Conservation (phyloP, 2,888 invertebrate species). For the Chirona hameri region DNA sequence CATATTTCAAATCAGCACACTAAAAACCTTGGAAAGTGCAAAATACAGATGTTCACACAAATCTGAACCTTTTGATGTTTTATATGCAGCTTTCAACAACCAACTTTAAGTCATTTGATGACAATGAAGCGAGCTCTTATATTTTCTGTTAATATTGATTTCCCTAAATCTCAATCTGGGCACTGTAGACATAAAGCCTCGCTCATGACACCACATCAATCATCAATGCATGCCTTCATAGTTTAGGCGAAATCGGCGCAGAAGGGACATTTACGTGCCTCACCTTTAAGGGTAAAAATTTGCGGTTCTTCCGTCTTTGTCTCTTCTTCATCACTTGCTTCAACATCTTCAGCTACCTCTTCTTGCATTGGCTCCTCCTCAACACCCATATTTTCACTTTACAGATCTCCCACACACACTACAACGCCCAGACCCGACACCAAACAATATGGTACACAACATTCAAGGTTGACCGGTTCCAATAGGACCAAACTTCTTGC, state of each 20-base stretch:
- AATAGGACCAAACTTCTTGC: no score
- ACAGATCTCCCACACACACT: no score
- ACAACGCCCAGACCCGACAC: no score
- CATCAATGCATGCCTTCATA: background rate
- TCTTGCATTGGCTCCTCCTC: background rate
- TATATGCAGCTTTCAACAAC: no score
- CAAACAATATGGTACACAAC: no score
- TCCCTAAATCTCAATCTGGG: background rate
- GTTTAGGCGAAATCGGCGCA: background rate
- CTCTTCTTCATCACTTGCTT: background rate
- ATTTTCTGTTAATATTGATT: no score
- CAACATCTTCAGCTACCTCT: background rate
- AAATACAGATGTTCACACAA: no score
- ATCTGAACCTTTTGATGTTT: no score
- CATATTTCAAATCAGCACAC: no score
- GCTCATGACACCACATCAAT: background rate
- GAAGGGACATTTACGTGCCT: background rate
- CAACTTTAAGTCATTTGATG: background rate
- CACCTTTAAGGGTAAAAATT: slow-evolving; percentile 32
- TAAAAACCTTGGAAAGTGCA: no score
- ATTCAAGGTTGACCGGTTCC: no score
- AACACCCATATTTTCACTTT: no score
- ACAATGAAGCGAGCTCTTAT: background rate
- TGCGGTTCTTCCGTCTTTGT: background rate
- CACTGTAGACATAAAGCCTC: background rate